Conservation (phyloP, 2,888 invertebrate species). For the Sinohyriopsis cumingii region DNA sequence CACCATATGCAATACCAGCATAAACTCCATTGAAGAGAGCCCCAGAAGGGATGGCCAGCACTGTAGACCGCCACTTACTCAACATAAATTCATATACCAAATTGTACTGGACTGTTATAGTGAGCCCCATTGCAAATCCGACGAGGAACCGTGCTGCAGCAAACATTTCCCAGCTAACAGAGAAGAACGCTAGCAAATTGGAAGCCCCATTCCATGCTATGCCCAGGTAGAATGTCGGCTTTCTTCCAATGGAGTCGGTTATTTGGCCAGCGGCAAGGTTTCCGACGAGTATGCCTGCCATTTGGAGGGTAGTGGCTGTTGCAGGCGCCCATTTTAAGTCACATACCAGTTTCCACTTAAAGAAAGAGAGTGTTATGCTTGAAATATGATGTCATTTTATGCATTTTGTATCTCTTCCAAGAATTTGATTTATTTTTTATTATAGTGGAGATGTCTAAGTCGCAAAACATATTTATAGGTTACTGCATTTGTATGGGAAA, state of each 20-base stretch:
- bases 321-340: constrained; percentile 21
- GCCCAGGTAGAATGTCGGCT: constrained; percentile 26
- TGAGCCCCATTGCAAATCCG: constrained; percentile 34
- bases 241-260: constrained; percentile 36
- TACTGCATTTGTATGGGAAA: too few species aligned
- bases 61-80: constrained; percentile 33
- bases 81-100: constrained; percentile 37
- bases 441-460: too few species aligned
- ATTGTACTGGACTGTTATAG: constrained; percentile 20
- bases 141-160: constrained; percentile 29
- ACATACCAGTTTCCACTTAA: constrained; percentile 38
- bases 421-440: too few species aligned
- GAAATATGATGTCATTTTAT: too few species aligned
- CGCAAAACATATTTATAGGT: too few species aligned
- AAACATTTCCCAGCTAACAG: constrained; percentile 34
- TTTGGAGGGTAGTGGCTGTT: constrained; percentile 30
- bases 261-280: constrained; percentile 29
- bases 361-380: background rate
- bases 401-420: too few species aligned
- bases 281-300: constrained; percentile 34
- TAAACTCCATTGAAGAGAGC: constrained; percentile 30
- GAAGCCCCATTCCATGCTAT: constrained; percentile 9
- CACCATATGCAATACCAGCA: constrained; percentile 29
- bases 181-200: constrained; percentile 21
- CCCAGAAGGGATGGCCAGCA: constrained; percentile 44